Evolutionary conservation across 2,888 invertebrate genomes (phyloP).

Genomic region (Cataglyphis cursor): DNA sequence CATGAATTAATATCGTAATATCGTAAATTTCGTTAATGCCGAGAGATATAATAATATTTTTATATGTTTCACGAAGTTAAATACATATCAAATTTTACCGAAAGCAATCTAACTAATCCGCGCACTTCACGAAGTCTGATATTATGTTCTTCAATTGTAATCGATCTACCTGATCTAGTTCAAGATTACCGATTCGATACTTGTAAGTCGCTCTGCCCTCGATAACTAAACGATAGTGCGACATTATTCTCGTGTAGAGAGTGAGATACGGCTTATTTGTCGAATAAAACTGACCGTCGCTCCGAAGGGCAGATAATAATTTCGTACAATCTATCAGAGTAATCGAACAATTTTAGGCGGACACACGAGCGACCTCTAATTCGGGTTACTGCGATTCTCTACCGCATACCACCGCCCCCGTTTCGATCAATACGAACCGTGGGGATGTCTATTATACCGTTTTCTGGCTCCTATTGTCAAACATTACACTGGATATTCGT

Average conservation of each 20-base stretch:
- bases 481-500: slow-evolving; percentile 11
- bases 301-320: slow-evolving; percentile 57
- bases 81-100: not conserved
- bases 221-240: slow-evolving; percentile 32
- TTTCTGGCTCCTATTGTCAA: slow-evolving; percentile 52
- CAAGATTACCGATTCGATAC: slow-evolving; percentile 22
- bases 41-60: not conserved
- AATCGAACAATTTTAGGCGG: slow-evolving; percentile 59
- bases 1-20: not conserved
- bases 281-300: slow-evolving; percentile 36
- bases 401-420: slow-evolving; percentile 68
- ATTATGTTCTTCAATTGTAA: not conserved
- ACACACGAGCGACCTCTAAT: slow-evolving; percentile 74
- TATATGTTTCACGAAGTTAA: not conserved
- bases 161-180: not conserved
- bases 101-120: not conserved
- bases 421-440: slow-evolving; percentile 79
- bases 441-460: slow-evolving; percentile 60
- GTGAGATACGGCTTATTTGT: slow-evolving; percentile 49
- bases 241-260: slow-evolving; percentile 13
- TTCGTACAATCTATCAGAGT: slow-evolving; percentile 35
- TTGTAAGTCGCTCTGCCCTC: slow-evolving; percentile 4
- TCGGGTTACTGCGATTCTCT: slow-evolving; percentile 77
- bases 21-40: not conserved
- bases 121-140: slow-evolving; percentile 7